These are phyloP conservation scores for Pogonocichla stellata DNA, from an alignment of 2,113 vertebrate species.

Conservation along the genomic window DNA sequence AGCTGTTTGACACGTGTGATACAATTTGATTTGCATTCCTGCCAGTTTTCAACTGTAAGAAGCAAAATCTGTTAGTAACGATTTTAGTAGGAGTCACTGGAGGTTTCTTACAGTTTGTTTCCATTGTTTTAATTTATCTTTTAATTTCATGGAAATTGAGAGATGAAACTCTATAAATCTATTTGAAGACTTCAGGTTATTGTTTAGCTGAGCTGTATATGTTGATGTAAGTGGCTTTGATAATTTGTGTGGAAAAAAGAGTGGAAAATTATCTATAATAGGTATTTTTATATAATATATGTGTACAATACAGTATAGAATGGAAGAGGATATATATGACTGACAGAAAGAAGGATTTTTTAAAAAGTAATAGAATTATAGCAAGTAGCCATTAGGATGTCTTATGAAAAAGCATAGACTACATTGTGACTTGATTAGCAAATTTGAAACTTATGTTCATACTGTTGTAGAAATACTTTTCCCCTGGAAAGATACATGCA, in stretches of 20 bases:
- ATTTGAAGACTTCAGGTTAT: background rate
- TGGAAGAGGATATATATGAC: background rate
- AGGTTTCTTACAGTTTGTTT: constrained; percentile 19
- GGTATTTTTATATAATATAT: background rate
- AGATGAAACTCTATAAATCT: background rate
- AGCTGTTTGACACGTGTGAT: constrained; percentile 61
- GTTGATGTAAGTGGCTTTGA: background rate
- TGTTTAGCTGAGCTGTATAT: background rate
- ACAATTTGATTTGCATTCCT: constrained; percentile 33
- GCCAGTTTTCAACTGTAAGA: constrained; percentile 56
- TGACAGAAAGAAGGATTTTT: background rate
- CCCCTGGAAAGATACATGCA: background rate
- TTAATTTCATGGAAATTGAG: background rate
- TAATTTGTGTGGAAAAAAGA: background rate
- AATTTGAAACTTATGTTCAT: background rate
- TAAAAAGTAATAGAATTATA: background rate
- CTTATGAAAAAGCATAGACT: background rate
- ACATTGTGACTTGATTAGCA: background rate
- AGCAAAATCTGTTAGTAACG: constrained; percentile 54
- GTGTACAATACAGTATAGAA: background rate
- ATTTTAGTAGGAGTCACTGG: background rate
- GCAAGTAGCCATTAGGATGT: background rate
- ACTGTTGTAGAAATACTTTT: background rate
- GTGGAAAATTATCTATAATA: background rate
- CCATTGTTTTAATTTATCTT: background rate